Conservation (phyloP, 1,140 invertebrate genomes). For the Bombus haemorrhoidalis region DNA sequence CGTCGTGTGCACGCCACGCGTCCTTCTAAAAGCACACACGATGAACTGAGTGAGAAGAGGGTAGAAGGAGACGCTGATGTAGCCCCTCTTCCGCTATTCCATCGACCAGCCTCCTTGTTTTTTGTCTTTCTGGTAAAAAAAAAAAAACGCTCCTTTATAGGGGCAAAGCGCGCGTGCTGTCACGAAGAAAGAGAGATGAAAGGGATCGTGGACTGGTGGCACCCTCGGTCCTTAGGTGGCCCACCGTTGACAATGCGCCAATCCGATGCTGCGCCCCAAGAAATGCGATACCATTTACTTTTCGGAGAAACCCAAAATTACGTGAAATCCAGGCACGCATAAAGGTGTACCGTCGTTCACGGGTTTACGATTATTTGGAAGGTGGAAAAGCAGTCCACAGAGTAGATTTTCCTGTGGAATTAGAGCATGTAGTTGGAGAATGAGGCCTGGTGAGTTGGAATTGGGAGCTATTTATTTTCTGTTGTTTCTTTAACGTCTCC, state of each 20-base stretch:
- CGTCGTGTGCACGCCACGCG: constrained; percentile 67
- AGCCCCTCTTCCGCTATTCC: constrained; percentile 56
- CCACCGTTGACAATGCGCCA: constrained; percentile 68
- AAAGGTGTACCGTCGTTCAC: constrained; percentile 14
- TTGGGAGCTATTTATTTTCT: background rate
- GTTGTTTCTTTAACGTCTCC: too few species aligned
- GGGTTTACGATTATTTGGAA: constrained; percentile 10
- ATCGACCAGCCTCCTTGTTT: constrained; percentile 53
- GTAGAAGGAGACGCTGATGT: constrained; percentile 7
- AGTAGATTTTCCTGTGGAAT: background rate
- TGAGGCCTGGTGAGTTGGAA: background rate
- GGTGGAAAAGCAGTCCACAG: background rate
- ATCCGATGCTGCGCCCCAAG: constrained; percentile 62
- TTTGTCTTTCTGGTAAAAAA: constrained; percentile 60
- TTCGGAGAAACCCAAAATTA: constrained; percentile 74
- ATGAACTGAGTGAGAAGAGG: background rate
- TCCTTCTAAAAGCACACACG: constrained; percentile 45
- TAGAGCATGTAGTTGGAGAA: background rate
- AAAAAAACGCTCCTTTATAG: constrained; percentile 60
- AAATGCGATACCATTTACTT: constrained; percentile 76
- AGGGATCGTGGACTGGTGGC: constrained; percentile 59
- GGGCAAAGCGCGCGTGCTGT: constrained; percentile 59
- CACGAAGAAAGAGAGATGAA: constrained; percentile 61
- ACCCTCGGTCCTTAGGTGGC: constrained; percentile 62
- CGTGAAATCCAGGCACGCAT: constrained; percentile 68